phyloP scores from a whole-genome alignment of 1,140 invertebrate genomes.

The Drosophila busckii region DNA sequence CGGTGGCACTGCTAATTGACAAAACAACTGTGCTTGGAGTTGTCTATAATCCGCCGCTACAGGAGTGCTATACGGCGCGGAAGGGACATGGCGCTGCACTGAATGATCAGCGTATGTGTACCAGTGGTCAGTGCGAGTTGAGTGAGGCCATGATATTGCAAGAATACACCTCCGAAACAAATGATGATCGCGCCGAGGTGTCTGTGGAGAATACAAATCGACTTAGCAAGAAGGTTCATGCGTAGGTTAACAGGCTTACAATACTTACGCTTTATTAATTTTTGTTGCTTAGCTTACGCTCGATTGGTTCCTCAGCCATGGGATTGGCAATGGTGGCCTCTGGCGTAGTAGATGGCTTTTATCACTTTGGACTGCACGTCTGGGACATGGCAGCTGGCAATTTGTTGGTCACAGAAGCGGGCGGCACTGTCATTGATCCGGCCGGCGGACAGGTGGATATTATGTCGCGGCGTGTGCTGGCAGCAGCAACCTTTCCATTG shows the following conservation, averaged over 20 bases:
- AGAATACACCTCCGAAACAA: conserved; percentile 81
- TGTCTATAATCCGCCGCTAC: conserved; percentile 92
- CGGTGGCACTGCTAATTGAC: conserved; percentile 86
- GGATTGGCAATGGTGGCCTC: conserved; percentile 94
- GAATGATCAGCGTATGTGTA: conserved; percentile 20
- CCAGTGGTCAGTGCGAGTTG: conserved; percentile 21
- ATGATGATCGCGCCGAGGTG: conserved; percentile 82
- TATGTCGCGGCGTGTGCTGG: conserved; percentile 88
- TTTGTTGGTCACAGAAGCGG: conserved; percentile 93
- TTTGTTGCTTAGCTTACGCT: conserved; percentile 82
- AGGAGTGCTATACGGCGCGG: conserved; percentile 80
- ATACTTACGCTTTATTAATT: neutral
- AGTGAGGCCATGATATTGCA: conserved; percentile 37
- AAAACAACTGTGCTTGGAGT: conserved; percentile 86
- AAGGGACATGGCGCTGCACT: conserved; percentile 29
- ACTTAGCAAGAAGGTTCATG: conserved; percentile 87
- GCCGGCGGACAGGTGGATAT: conserved; percentile 88
- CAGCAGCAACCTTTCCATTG: conserved; percentile 85
- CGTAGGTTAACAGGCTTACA: conserved; percentile 81
- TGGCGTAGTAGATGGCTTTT: conserved; percentile 92
- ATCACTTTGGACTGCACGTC: conserved; percentile 93
- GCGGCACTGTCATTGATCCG: conserved; percentile 94
- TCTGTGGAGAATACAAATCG: conserved; percentile 87
- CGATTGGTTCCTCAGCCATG: conserved; percentile 93
- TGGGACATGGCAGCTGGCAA: conserved; percentile 95